A percentile compares a stretch with the other conserved stretches of the same genome.
Evolutionary conservation across 2,888 invertebrate species (phyloP).

Genomic region (Mesoligia furuncula): DNA sequence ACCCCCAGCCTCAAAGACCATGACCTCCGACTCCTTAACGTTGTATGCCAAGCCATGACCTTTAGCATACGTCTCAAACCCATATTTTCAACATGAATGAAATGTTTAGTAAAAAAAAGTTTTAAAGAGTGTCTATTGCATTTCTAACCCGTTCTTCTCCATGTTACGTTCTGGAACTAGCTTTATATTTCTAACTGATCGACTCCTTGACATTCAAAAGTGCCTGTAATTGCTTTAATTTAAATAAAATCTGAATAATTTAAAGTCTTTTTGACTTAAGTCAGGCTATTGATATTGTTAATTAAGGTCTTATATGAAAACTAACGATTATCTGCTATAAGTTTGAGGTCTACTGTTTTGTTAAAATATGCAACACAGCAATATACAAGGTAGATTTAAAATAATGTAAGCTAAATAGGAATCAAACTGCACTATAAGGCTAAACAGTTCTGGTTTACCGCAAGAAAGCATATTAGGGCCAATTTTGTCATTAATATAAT

Average conservation of each 20-base stretch:
- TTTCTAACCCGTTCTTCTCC: not conserved
- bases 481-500: not conserved
- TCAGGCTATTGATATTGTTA: conserved; percentile 12
- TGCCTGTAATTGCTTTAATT: not conserved
- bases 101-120: not conserved
- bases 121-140: not conserved
- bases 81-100: not conserved
- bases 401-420: not conserved
- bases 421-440: not conserved
- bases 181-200: not conserved
- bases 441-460: not conserved
- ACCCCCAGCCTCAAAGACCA: no score
- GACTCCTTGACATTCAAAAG: not conserved
- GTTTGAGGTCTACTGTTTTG: not conserved
- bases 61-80: no score
- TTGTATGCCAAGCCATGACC: no score
- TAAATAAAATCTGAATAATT: no score
- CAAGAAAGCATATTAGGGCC: conserved; percentile 16
- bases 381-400: not conserved
- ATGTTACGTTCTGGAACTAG: not conserved
- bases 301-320: not conserved
- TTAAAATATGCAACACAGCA: not conserved
- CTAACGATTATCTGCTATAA: no score
- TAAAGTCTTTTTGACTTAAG: not conserved
- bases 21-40: no score